These are phyloP conservation scores for Lepidonotus clava DNA, from an alignment of 2,888 invertebrate species.

Conservation along the genomic window DNA sequence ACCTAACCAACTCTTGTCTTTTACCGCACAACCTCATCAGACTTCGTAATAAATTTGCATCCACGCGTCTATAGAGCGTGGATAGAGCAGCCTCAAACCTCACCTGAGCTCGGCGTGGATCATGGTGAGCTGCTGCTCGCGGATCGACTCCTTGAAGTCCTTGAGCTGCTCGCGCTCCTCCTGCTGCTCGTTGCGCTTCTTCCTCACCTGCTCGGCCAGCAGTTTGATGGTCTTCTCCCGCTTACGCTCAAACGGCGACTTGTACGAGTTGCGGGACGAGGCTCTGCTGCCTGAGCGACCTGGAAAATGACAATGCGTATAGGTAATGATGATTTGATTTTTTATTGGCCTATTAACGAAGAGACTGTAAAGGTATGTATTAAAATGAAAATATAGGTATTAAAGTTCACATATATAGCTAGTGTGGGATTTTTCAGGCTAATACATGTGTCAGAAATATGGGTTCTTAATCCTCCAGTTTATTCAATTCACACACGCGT, in stretches of 20 bases:
- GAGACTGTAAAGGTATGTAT: too few species aligned
- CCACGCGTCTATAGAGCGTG: too few species aligned
- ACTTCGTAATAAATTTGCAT: too few species aligned
- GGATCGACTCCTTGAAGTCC: conserved; percentile 69
- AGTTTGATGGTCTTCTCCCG: conserved; percentile 71
- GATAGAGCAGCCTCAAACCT: too few species aligned
- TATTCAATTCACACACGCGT: too few species aligned
- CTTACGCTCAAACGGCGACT: conserved; percentile 74
- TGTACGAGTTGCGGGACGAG: conserved; percentile 57
- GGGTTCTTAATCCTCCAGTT: too few species aligned
- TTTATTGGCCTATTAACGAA: not conserved
- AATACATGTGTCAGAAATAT: too few species aligned
- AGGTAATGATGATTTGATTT: not conserved
- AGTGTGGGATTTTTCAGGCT: too few species aligned
- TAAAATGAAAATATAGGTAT: too few species aligned
- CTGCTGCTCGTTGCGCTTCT: conserved; percentile 66
- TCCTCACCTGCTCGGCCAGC: conserved; percentile 69
- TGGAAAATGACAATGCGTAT: not conserved
- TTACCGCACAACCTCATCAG: too few species aligned
- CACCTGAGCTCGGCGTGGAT: conserved; percentile 68
- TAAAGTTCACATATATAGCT: too few species aligned
- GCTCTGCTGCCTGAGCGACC: not conserved
- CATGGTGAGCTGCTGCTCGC: conserved; percentile 70
- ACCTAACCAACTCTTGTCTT: too few species aligned
- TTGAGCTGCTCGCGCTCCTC: conserved; percentile 70